Conservation (phyloP, 2,113 vertebrate genomes). For the Peromyscus polionotus region DNA sequence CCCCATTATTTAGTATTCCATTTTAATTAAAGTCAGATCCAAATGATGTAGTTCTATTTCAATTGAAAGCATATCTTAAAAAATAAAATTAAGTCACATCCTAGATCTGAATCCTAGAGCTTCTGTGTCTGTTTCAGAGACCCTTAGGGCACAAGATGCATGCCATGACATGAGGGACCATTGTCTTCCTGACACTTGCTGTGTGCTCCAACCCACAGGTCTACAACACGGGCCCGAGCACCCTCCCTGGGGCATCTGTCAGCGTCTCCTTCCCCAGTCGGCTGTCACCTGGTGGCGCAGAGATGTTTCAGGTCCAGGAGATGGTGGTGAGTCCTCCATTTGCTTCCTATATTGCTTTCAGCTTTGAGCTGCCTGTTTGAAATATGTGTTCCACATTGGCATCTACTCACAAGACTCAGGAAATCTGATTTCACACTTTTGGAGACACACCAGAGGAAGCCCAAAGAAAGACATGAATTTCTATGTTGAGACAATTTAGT, state of each 20-base stretch:
- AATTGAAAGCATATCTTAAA: not conserved
- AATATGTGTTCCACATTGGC: not conserved
- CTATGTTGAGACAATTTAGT: not conserved
- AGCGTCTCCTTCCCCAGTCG: conserved; percentile 96
- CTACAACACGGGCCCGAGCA: conserved; percentile 98
- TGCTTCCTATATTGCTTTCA: not conserved
- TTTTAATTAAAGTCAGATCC: not conserved
- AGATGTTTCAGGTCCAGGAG: conserved; percentile 95
- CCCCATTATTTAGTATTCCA: not conserved
- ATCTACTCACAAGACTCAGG: not conserved
- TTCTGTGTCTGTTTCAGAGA: not conserved
- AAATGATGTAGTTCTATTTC: not conserved
- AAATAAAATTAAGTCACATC: not conserved
- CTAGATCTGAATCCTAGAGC: not conserved
- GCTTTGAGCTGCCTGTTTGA: not conserved
- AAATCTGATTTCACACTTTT: not conserved
- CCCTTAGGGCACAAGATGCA: not conserved
- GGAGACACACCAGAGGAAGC: not conserved
- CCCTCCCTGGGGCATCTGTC: conserved; percentile 94
- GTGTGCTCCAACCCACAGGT: conserved; percentile 87
- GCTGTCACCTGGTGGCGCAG: conserved; percentile 92
- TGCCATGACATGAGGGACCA: conserved; percentile 1
- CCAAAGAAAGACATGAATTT: not conserved
- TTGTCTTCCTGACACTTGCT: conserved; percentile 24
- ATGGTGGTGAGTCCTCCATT: conserved; percentile 91